Evolutionary conservation across 92 coral and sea anemone genomes (phyloP), one percentile per base, ranked within the genome.

Genomic region (Epizoanthus illoricatus): DNA sequence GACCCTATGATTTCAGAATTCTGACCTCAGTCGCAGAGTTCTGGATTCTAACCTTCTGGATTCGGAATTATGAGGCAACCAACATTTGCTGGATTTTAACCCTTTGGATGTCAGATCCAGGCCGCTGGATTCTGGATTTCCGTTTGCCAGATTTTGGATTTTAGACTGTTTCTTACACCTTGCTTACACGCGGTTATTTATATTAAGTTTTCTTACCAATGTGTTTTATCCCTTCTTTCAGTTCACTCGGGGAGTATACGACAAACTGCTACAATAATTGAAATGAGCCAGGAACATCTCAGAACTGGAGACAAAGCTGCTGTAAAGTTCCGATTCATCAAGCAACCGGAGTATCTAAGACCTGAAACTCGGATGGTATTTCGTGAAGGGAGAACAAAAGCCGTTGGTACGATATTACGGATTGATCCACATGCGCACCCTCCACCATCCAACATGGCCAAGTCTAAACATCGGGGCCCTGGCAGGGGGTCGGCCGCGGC

Each of bases 371-470:
- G 99, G 58, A 91, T 97, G 99, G 94, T 97, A 45, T 97, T 97
- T 86, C 89, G 99, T 47, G 99, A 97, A 86, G 99, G 99, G 9
- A 85, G 99, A 76, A 97, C 99, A 55, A 97, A 97, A 74, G 99
- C 99, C 56, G 99, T 97, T 43, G 99, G 99, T 43, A 94, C 98
- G 24, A 97, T 97, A 47, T 89, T 93, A 45, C 84, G 87, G 39
- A 94, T 87, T 54, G 95, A 94, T 59, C 93, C 99, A 2, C 81
- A 86, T 28, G 96, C 94, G 43, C 94, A 94, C 86, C 97, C 97
- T 36, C 95, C 93, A 75, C 98, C 97, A 16, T 89, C 88, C 67
- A 90, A 91, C 69, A 87, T 92, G 65, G 89, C 93, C 65, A 97
- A 97, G 86, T 69, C 89, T 47, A 97, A 97, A 75, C 98, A 94